Conservation (phyloP, 2,113 vertebrate genomes). For the Serinus canaria region DNA sequence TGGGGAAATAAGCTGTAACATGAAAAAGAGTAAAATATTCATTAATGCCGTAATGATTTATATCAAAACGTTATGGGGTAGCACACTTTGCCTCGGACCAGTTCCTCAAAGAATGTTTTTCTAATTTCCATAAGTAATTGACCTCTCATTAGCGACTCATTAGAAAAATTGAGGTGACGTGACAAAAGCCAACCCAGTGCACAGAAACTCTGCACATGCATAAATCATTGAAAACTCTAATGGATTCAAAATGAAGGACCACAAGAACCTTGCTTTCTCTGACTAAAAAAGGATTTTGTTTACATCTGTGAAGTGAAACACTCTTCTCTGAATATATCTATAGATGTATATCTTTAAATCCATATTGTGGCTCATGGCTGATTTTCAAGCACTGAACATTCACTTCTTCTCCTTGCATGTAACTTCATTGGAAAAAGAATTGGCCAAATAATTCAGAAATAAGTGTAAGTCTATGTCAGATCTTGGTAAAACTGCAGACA, state of each 20-base stretch:
- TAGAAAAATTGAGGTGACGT: constrained; percentile 69
- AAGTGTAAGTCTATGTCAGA: not conserved
- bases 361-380: not conserved
- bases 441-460: not conserved
- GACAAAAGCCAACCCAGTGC: constrained; percentile 57
- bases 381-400: not conserved
- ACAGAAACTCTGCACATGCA: constrained; percentile 42
- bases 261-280: constrained; percentile 46
- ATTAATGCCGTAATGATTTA: constrained; percentile 64
- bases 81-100: constrained; percentile 39
- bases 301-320: not conserved
- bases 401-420: not conserved
- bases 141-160: constrained; percentile 69
- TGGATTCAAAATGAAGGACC: constrained; percentile 40
- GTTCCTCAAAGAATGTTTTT: constrained; percentile 44
- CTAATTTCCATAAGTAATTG: constrained; percentile 74
- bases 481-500: not conserved
- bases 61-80: constrained; percentile 48
- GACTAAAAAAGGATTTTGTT: constrained; percentile 19
- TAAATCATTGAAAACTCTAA: constrained; percentile 62
- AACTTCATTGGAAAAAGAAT: not conserved
- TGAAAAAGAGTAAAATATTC: constrained; percentile 49
- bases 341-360: not conserved
- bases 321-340: not conserved
- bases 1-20: constrained; percentile 34